Conservation (phyloP, 53 echinoderm and acorn worm species). For the Patiria pectinifera region DNA sequence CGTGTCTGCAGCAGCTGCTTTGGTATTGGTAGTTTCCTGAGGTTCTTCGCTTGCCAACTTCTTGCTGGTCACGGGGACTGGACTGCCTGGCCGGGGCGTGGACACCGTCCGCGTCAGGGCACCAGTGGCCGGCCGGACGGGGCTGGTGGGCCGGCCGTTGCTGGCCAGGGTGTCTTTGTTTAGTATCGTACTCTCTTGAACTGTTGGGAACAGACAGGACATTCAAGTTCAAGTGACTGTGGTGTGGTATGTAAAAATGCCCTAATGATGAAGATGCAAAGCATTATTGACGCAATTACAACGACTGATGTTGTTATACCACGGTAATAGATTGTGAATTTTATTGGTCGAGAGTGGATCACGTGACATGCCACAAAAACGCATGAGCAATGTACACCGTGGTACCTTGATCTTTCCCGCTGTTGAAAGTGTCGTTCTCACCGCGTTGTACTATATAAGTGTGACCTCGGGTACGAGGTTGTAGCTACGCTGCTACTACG, state of each 20-base stretch:
- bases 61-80: constrained; percentile 48
- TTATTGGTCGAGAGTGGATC: too few species aligned
- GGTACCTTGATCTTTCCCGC: too few species aligned
- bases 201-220: background rate
- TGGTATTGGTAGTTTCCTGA: constrained; percentile 64
- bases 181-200: constrained; percentile 72
- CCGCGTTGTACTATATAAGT: too few species aligned
- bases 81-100: constrained; percentile 58
- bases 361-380: too few species aligned
- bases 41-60: constrained; percentile 49
- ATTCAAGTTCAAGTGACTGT: background rate
- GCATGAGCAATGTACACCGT: too few species aligned
- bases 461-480: too few species aligned
- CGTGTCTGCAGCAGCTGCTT: constrained; percentile 62
- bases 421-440: too few species aligned
- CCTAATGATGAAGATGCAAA: too few species aligned
- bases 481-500: too few species aligned
- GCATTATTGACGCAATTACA: too few species aligned
- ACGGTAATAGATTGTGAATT: too few species aligned
- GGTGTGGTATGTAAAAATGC: background rate
- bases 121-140: constrained; percentile 54
- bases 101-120: constrained; percentile 29
- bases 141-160: constrained; percentile 80
- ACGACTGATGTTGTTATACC: too few species aligned
- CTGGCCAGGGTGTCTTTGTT: constrained; percentile 64